These are phyloP conservation scores for Microctenopoma lineatum DNA, from an alignment of 2,797 vertebrate genomes.

Conservation along the genomic window DNA sequence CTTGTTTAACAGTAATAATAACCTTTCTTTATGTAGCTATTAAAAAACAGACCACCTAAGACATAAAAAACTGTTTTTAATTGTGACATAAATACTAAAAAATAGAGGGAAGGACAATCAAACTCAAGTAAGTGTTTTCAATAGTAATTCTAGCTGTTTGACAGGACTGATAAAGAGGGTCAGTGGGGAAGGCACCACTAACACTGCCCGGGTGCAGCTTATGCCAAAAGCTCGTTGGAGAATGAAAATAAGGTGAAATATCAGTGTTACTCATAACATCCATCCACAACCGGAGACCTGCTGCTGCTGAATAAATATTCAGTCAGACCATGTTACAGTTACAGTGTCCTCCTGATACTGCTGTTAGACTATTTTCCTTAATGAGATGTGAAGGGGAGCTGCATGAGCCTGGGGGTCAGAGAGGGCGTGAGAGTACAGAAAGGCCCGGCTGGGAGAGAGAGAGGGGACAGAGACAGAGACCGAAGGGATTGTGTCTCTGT, in stretches of 20 bases:
- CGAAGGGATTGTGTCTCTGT: slow-evolving; percentile 47
- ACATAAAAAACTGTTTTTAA: neutral
- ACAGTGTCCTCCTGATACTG: slow-evolving; percentile 31
- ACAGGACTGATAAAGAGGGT: slow-evolving; percentile 24
- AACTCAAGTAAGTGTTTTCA: slow-evolving; percentile 2
- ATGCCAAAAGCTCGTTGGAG: slow-evolving; percentile 39
- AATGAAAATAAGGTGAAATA: slow-evolving; percentile 59
- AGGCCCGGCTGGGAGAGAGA: slow-evolving; percentile 44
- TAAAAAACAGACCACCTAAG: neutral
- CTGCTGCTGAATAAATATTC: slow-evolving; percentile 73
- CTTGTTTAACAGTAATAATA: slow-evolving; percentile 13
- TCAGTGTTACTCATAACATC: slow-evolving; percentile 41
- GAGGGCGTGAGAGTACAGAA: slow-evolving; percentile 74
- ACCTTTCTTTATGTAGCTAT: neutral
- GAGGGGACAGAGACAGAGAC: slow-evolving; percentile 43
- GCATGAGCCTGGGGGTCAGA: slow-evolving; percentile 62
- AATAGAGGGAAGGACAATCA: neutral
- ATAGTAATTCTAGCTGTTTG: slow-evolving; percentile 34
- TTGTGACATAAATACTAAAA: neutral
- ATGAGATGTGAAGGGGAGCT: slow-evolving; percentile 64
- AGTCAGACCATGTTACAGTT: slow-evolving; percentile 52
- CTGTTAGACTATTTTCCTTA: slow-evolving; percentile 59
- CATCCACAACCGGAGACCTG: slow-evolving; percentile 48
- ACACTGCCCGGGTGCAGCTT: slow-evolving; percentile 35
- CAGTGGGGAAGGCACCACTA: slow-evolving; percentile 18